Evolutionary conservation across 1,140 invertebrate genomes (phyloP).

Genomic region (Drosophila ironensis): DNA sequence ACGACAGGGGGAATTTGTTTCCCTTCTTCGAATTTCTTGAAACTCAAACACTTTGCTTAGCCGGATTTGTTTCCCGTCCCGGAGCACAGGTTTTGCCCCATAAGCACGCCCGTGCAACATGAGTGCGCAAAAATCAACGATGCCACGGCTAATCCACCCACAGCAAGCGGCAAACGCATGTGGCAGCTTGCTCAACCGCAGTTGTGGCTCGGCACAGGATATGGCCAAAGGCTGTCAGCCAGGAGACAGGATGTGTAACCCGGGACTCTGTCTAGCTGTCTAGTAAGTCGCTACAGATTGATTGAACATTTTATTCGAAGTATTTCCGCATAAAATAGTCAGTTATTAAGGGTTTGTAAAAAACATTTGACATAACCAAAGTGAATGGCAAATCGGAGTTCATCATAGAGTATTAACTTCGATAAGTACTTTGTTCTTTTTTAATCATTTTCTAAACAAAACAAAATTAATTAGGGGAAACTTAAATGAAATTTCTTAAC

Average conservation of each 20-base stretch:
- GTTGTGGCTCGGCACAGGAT: conserved; percentile 13
- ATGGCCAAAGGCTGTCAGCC: conserved; percentile 22
- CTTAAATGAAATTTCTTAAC: not conserved
- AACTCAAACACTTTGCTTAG: not conserved
- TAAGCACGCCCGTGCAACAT: conserved; percentile 6
- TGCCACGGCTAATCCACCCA: conserved; percentile 5
- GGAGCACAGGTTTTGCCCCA: no score
- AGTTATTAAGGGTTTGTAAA: not conserved
- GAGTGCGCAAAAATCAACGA: conserved; percentile 22
- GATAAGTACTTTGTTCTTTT: no score
- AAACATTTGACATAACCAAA: no score
- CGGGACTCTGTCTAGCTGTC: conserved; percentile 13
- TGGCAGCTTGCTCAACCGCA: conserved; percentile 15
- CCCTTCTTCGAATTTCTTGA: no score
- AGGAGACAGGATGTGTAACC: conserved; percentile 12
- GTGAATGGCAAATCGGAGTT: no score
- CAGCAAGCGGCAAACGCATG: conserved; percentile 12
- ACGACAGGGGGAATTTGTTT: no score
- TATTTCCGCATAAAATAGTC: conserved; percentile 7
- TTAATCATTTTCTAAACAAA: no score
- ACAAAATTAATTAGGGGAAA: not conserved
- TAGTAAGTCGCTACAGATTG: conserved; percentile 15
- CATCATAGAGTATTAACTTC: no score
- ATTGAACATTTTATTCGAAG: conserved; percentile 22
- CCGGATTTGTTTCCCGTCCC: no score